Evolutionary conservation across 2,113 vertebrate species (phyloP).

Genomic region (Circaetus gallicus): DNA sequence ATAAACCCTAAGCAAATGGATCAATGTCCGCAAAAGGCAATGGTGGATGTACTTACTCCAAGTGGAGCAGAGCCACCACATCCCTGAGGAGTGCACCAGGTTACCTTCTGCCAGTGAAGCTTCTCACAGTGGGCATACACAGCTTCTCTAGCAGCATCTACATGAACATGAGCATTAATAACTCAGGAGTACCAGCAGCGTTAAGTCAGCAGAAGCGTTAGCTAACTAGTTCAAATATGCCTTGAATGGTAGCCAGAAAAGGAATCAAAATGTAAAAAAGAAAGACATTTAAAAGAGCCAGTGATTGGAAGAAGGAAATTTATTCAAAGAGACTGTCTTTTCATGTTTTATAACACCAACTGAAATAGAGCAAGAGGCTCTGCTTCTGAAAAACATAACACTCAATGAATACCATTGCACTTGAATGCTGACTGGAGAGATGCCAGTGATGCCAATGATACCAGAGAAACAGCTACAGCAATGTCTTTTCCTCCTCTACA

Average conservation of each 20-base stretch:
- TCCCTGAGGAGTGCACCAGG: neutral
- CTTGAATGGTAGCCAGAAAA: neutral
- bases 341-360: neutral
- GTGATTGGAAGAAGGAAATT: neutral
- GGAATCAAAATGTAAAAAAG: neutral
- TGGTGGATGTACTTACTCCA: neutral
- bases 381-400: neutral
- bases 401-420: neutral
- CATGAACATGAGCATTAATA: neutral
- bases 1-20: neutral
- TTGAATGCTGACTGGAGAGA: conserved; percentile 13
- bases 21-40: neutral
- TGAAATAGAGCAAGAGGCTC: conserved; percentile 2
- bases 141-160: neutral
- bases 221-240: neutral
- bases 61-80: rapidly evolving
- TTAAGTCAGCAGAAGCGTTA: neutral
- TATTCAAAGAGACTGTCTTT: neutral
- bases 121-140: neutral
- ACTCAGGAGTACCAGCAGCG: neutral
- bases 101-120: neutral
- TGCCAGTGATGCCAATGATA: neutral
- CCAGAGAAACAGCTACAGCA: neutral
- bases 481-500: neutral
- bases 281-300: neutral